Percentiles rank a stretch among this genome's conserved stretches.
Evolutionary conservation across 2,888 invertebrate genomes (phyloP).

Genomic region (Agelastica alni): DNA sequence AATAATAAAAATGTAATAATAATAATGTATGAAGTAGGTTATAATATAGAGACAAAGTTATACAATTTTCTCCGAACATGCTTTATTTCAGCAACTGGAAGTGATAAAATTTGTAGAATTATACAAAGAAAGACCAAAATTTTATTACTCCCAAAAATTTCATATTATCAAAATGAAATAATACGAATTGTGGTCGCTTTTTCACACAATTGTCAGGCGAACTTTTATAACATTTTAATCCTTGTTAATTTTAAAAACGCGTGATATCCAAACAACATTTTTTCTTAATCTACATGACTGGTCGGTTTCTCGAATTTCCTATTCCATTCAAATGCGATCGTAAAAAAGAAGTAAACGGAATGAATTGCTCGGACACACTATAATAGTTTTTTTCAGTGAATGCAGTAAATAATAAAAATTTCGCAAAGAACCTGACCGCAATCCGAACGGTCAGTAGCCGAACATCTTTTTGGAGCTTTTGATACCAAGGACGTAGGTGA

Average conservation of each 20-base stretch:
- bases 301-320: slow-evolving; percentile 32
- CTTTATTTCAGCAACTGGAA: too few relatives aligned
- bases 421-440: slow-evolving; percentile 31
- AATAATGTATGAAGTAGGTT: too few relatives aligned
- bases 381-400: slow-evolving; percentile 25
- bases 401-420: slow-evolving; percentile 29
- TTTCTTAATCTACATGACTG: slow-evolving; percentile 30
- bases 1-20: too few relatives aligned
- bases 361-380: slow-evolving; percentile 27
- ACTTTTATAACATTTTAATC: slow-evolving; percentile 35
- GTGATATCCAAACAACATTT: slow-evolving; percentile 29
- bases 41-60: too few relatives aligned
- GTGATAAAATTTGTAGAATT: too few relatives aligned
- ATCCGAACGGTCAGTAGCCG: slow-evolving; percentile 23
- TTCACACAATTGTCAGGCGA: slow-evolving; percentile 20
- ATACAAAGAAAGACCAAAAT: too few relatives aligned
- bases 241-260: slow-evolving; percentile 31
- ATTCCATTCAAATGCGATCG: slow-evolving; percentile 25
- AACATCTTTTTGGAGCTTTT: slow-evolving; percentile 25
- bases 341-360: slow-evolving; percentile 30
- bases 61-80: too few relatives aligned
- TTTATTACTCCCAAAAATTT: slow-evolving; percentile 11
- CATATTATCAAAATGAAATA: not conserved
- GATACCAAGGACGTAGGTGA: slow-evolving; percentile 7
- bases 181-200: slow-evolving; percentile 28